Percentiles rank a stretch among this genome's conserved stretches.
Evolutionary conservation across 2,113 vertebrate genomes (phyloP).

Genomic region (Daphoenositta chrysoptera): DNA sequence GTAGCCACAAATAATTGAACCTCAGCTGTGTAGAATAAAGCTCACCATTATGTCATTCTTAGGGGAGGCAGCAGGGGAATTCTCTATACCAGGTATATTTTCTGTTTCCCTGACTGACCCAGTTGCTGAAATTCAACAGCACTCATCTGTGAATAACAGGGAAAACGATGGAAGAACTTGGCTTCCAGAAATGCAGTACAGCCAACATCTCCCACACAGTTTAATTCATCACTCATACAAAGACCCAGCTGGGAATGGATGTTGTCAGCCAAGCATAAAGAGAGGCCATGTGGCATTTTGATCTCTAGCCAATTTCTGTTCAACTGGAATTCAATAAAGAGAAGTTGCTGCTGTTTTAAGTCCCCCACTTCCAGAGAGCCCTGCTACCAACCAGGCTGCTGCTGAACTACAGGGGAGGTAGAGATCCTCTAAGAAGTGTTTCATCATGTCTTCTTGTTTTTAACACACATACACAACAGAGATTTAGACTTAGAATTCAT

Average conservation of each 20-base stretch:
- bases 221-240: constrained; percentile 44
- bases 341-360: background rate
- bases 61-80: background rate
- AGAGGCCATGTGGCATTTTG: constrained; percentile 37
- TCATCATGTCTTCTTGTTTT: background rate
- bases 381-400: background rate
- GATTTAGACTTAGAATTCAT: background rate
- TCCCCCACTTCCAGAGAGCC: background rate
- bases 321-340: background rate
- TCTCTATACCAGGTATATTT: background rate
- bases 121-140: constrained; percentile 24
- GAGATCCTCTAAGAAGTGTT: background rate
- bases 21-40: background rate
- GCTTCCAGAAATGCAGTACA: constrained; percentile 25
- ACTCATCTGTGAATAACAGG: constrained; percentile 23
- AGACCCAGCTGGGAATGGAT: constrained; percentile 46
- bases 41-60: background rate
- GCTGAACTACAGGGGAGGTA: background rate
- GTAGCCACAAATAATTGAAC: background rate
- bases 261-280: constrained; percentile 44
- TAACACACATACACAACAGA: background rate
- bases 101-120: background rate
- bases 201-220: constrained; percentile 27
- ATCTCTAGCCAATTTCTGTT: constrained; percentile 33
- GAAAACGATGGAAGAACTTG: background rate